phyloP scores from a whole-genome alignment of 2,888 invertebrate species.

The Fragum sueziense region DNA sequence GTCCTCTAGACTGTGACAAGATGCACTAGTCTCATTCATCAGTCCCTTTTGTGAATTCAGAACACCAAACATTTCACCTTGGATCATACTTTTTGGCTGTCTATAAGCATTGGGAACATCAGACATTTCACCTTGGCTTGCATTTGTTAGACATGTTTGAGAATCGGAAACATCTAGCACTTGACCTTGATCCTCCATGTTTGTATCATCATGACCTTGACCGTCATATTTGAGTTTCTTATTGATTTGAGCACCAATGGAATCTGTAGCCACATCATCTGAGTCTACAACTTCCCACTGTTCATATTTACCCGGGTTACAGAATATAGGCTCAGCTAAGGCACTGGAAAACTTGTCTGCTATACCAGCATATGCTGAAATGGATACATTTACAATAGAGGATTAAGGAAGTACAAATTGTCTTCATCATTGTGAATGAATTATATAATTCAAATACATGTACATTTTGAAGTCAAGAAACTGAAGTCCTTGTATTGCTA shows the following conservation, averaged over 20 bases:
- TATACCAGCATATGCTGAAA: constrained; percentile 83
- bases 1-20: constrained; percentile 47
- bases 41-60: neutral
- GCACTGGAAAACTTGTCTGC: constrained; percentile 69
- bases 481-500: too few relatives aligned
- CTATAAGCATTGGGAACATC: too few relatives aligned
- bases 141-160: neutral
- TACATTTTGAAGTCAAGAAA: too few relatives aligned
- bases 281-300: constrained; percentile 50
- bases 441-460: too few relatives aligned
- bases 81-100: too few relatives aligned
- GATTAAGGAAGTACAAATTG: too few relatives aligned
- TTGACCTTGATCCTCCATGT: neutral
- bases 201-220: neutral
- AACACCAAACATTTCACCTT: neutral
- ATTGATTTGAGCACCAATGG: constrained; percentile 16
- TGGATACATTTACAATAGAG: too few relatives aligned
- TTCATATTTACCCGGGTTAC: constrained; percentile 54
- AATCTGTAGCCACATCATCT: constrained; percentile 12
- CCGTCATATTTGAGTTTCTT: neutral
- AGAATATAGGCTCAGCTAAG: constrained; percentile 53
- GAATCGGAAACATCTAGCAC: neutral
- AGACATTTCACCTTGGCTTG: too few relatives aligned
- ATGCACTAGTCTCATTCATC: neutral
- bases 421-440: too few relatives aligned